phyloP scores from a whole-genome alignment of 2,113 vertebrate species.

The Menura novaehollandiae region DNA sequence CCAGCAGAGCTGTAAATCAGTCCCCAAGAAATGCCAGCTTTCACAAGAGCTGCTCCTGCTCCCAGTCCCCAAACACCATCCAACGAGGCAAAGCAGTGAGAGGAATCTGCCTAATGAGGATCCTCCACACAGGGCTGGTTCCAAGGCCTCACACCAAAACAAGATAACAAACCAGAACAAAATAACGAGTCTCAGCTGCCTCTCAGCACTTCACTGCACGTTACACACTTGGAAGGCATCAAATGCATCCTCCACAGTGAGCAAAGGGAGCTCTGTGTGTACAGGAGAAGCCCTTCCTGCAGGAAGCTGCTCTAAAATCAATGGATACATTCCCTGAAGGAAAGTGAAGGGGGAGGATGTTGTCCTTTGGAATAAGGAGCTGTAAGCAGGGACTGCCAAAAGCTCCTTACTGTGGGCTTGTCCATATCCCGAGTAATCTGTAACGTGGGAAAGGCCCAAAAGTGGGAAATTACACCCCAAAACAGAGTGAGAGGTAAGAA shows the following conservation, averaged over 20 bases:
- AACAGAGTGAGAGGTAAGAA: neutral
- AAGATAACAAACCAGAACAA: neutral
- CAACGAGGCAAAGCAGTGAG: neutral
- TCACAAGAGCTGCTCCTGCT: neutral
- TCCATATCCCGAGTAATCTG: neutral
- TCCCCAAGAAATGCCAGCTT: neutral
- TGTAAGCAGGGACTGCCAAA: neutral
- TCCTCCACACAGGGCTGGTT: neutral
- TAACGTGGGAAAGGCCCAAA: neutral
- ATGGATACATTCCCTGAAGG: neutral
- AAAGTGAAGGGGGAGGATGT: accelerated
- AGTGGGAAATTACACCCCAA: neutral
- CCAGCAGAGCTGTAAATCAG: neutral
- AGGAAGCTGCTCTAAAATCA: neutral
- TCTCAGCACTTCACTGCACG: neutral
- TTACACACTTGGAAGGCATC: neutral
- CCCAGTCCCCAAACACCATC: neutral
- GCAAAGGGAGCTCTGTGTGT: neutral
- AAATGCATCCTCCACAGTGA: neutral
- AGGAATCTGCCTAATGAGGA: neutral
- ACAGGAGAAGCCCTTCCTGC: neutral
- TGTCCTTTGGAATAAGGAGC: neutral
- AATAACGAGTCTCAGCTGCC: neutral
- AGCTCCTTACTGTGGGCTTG: neutral
- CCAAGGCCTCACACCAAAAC: neutral